Percentiles rank a stretch among this genome's conserved stretches.
Evolutionary conservation across 2,113 vertebrate genomes (phyloP).

Genomic region (Ailurus styani): DNA sequence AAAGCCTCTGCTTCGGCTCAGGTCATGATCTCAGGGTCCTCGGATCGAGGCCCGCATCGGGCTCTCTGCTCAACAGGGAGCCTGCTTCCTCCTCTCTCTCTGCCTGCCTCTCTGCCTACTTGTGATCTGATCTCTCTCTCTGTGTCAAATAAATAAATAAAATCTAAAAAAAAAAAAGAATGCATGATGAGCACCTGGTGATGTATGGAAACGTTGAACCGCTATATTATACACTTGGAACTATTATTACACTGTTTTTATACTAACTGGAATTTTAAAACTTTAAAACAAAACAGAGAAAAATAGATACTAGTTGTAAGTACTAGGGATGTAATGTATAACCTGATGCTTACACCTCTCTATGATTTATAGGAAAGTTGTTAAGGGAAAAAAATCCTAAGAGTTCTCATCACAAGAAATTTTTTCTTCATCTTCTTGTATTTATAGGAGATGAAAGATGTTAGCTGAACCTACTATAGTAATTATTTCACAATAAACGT

Average conservation of each 20-base stretch:
- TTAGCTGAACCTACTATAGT: not conserved
- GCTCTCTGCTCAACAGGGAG: no score
- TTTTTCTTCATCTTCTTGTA: not conserved
- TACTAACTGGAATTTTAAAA: not conserved
- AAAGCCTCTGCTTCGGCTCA: no score
- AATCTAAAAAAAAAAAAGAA: no score
- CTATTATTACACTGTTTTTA: not conserved
- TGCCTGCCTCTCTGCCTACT: no score
- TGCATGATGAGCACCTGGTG: not conserved
- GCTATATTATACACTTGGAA: not conserved
- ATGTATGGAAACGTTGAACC: not conserved
- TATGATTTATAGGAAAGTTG: not conserved
- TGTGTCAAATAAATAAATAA: no score
- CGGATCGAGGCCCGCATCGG: no score
- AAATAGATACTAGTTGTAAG: not conserved
- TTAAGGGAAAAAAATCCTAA: not conserved
- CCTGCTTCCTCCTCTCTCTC: no score
- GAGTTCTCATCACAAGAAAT: not conserved
- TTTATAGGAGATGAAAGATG: not conserved
- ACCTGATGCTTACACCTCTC: not conserved
- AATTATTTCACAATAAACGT: not conserved
- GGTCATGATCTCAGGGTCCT: no score
- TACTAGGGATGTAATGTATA: not conserved
- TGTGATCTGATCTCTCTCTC: no score
- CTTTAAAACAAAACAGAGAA: not conserved